Base-by-base conservation (phyloP, 2,888 invertebrate species). In the Crossocerus cetratus region DNA sequence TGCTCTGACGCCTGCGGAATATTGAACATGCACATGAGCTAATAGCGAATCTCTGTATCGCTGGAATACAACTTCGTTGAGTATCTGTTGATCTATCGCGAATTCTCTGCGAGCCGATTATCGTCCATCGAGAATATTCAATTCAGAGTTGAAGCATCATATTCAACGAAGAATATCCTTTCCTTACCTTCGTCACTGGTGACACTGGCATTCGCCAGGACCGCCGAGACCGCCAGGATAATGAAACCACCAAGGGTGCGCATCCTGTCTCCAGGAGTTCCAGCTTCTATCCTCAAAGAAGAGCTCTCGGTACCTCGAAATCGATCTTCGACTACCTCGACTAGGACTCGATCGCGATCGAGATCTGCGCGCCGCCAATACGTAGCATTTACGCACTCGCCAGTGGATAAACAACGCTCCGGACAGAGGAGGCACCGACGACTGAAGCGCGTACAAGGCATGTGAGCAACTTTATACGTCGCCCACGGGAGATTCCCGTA, bases 391-490 rank as follows among this genome's bases (percentile, higher is more conserved):
- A 55, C 20, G 55, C 14, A 55, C 22, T 55, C n/a, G 18, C 22
- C 14, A 55, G 14, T 4, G 55, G 22, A 22, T 16, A 49, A 49
- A 71, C 76, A 72, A 78, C 65, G 13, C 4, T 18, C 16, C 18
- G n/a, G 49, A 49, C 14, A 55, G 13, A 22, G 20, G 55, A 55
- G 55, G 59, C 63, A 16, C 72, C 78, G 81, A 73, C 77, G 82
- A 89, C 89, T 89, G 88, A 80, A 81, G 82, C 82, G 76, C 79
- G 84, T 83, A 87, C 85, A 84, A 82, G 81, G 78, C 81, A 77
- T 72, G 80, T 77, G 69, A 78, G 81, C 80, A 86, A 85, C 88
- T 90, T 90, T 90, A 90, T 90, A 90, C 84, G 80, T 87, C 89
- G 90, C 90, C 89, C 89, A 89, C 90, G 83, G 59, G 60, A 68